Conservation (phyloP, 2,797 vertebrate genomes). For the Parambassis ranga region DNA sequence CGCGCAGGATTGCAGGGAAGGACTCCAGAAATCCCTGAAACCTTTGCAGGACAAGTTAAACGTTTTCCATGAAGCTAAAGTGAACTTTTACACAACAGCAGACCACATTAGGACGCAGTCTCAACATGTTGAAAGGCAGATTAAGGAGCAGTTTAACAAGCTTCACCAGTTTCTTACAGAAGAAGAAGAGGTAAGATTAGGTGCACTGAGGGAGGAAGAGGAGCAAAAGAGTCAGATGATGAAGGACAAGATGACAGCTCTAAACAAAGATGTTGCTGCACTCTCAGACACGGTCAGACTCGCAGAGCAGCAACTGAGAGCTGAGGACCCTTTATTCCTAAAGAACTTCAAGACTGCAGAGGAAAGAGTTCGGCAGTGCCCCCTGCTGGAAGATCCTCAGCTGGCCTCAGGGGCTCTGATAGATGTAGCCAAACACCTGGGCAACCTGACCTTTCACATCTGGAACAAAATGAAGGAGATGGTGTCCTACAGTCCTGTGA, state of each 20-base stretch:
- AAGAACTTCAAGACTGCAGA: background rate
- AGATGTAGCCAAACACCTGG: conserved; percentile 22
- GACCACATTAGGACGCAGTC: conserved; percentile 2
- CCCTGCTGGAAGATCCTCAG: background rate
- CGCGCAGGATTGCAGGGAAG: background rate
- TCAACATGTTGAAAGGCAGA: background rate
- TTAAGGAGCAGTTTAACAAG: conserved; percentile 6
- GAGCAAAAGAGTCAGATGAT: conserved; percentile 6
- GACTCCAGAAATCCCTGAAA: background rate
- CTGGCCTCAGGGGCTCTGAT: conserved; percentile 3
- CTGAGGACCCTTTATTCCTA: background rate
- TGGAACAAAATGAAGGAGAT: conserved; percentile 28
- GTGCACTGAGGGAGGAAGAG: conserved; percentile 21
- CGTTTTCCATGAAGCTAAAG: background rate
- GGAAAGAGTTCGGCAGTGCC: background rate
- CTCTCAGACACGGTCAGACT: background rate
- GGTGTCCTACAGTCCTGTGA: conserved; percentile 14
- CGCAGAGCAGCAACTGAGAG: background rate
- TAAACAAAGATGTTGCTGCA: background rate
- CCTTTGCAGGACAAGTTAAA: conserved; percentile 1
- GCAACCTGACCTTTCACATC: conserved; percentile 33
- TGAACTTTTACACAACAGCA: background rate
- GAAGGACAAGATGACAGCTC: background rate
- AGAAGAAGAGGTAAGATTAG: conserved; percentile 9
- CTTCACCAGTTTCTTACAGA: conserved; percentile 11